Evolutionary conservation across 2,113 vertebrate species (phyloP), one percentile per base, ranked within the genome.

Genomic region (Aphelocoma coerulescens): DNA sequence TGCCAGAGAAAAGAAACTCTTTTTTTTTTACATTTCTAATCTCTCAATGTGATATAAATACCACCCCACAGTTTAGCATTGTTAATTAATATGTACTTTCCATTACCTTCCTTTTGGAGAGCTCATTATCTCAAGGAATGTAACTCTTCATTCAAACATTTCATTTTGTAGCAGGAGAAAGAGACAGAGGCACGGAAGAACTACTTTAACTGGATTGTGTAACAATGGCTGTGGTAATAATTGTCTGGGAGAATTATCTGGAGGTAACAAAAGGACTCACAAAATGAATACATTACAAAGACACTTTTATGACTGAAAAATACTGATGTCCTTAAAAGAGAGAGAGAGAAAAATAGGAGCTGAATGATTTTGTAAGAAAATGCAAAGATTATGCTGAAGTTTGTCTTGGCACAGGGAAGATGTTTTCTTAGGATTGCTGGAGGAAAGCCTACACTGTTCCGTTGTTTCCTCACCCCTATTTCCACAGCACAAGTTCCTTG

Each of bases 21-120:
- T 22, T 22, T n/a, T n/a, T 33, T 72, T 73, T 55, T 57, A 26
- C 26, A 16, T 54, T 75, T 44, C 22, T 63, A 41, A 88, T 88
- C 24, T 71, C 59, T 74, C 85, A 80, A 19, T 46, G 32, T 37
- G 76, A 79, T 79, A 92, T 46, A 94, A 95, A 95, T 96, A 91
- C 72, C 55, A 61, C 69, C 58, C 30, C 43, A 61, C 55, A 88
- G 73, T 93, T 92, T 78, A 62, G 18, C 30, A 9, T 66, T 90
- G 72, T 89, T 96, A 94, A 96, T 97, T 95, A 96, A 90, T 95
- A 87, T 62, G 58, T 74, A 73, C 91, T 95, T 96, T 88, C 71
- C 54, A 67, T 95, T 91, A 88, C 74, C 41, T 95, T 94, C 57
- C 65, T 96, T 93, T 90, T 89, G 71, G 73, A 95, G 83, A 91